Evolutionary conservation across 2,113 vertebrate species (phyloP).

Genomic region (Semicossyphus pulcher): DNA sequence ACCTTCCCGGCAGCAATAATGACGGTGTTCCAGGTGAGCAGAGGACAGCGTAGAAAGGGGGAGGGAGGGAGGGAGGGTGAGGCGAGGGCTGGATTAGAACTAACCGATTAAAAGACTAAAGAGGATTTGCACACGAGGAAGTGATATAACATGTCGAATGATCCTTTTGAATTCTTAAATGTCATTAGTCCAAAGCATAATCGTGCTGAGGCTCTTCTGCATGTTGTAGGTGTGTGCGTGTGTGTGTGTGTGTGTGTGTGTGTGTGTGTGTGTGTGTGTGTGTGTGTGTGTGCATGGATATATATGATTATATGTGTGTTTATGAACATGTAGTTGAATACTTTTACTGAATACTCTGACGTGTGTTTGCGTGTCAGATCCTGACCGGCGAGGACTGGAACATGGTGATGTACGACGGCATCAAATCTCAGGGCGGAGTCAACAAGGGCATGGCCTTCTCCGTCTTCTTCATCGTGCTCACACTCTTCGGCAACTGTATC

Average conservation of each 20-base stretch:
- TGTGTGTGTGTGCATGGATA: slow-evolving; percentile 21
- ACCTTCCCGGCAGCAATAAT: slow-evolving; percentile 99
- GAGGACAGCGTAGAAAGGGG: slow-evolving; percentile 1
- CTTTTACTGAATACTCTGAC: background rate
- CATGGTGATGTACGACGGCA: slow-evolving; percentile 95
- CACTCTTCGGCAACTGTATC: slow-evolving; percentile 98
- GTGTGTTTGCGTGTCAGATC: slow-evolving; percentile 74
- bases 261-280: slow-evolving; percentile 5
- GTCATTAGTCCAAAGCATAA: slow-evolving; percentile 17
- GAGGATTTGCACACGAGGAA: slow-evolving; percentile 20
- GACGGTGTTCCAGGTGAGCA: slow-evolving; percentile 96
- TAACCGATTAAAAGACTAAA: slow-evolving; percentile 19
- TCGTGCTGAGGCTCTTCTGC: background rate
- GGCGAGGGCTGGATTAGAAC: slow-evolving; percentile 29
- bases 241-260: slow-evolving; percentile 10
- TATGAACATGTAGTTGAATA: background rate
- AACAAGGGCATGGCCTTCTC: slow-evolving; percentile 96
- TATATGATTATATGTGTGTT: no score
- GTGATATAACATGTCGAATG: slow-evolving; percentile 20
- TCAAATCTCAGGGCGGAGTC: slow-evolving; percentile 96
- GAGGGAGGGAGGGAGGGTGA: background rate
- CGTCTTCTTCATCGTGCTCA: slow-evolving; percentile 96
- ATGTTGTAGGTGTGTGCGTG: background rate
- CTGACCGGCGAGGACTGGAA: slow-evolving; percentile 97
- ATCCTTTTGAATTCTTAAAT: slow-evolving; percentile 28